These are phyloP conservation scores for Drosophila lacertosa DNA, from an alignment of 1,140 invertebrate species.

Conservation along the genomic window DNA sequence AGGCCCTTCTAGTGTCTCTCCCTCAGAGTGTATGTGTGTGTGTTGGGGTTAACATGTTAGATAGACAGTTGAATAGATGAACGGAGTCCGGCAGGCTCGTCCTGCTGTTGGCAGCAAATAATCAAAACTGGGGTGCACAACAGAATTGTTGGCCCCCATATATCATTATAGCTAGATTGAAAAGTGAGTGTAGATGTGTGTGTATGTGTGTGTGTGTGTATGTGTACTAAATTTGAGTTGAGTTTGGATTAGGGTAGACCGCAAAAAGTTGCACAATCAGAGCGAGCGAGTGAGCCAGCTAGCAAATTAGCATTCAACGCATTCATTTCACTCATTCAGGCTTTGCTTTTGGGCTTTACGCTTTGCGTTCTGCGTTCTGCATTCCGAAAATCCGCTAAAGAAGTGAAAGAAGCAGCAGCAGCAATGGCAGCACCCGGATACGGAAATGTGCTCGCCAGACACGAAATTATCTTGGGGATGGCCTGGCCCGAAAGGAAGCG, in stretches of 20 bases:
- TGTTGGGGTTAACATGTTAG: constrained; percentile 29
- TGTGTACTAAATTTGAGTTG: neutral
- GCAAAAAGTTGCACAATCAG: constrained; percentile 37
- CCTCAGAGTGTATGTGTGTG: too few relatives aligned
- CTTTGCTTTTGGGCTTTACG: constrained; percentile 20
- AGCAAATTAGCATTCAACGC: constrained; percentile 51
- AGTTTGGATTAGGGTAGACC: constrained; percentile 37
- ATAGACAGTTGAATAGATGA: constrained; percentile 21
- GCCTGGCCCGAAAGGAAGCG: constrained; percentile 36
- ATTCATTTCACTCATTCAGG: constrained; percentile 39
- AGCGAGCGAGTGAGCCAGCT: neutral
- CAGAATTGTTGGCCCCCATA: constrained; percentile 11
- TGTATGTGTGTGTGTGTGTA: constrained; percentile 2
- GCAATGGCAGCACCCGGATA: constrained; percentile 46
- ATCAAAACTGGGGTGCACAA: constrained; percentile 66
- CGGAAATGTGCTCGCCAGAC: constrained; percentile 76
- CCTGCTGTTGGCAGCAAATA: constrained; percentile 64
- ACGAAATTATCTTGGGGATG: constrained; percentile 72
- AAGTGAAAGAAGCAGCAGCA: constrained; percentile 13
- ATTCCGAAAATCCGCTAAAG: constrained; percentile 31
- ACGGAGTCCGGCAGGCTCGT: constrained; percentile 8
- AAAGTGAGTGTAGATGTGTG: neutral
- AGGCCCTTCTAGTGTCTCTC: too few relatives aligned
- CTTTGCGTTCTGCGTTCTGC: constrained; percentile 29
- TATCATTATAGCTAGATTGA: constrained; percentile 36